Evolutionary conservation across 2,113 vertebrate genomes (phyloP), one percentile per base, ranked within the genome.

Genomic region (Prionailurus viverrinus): DNA sequence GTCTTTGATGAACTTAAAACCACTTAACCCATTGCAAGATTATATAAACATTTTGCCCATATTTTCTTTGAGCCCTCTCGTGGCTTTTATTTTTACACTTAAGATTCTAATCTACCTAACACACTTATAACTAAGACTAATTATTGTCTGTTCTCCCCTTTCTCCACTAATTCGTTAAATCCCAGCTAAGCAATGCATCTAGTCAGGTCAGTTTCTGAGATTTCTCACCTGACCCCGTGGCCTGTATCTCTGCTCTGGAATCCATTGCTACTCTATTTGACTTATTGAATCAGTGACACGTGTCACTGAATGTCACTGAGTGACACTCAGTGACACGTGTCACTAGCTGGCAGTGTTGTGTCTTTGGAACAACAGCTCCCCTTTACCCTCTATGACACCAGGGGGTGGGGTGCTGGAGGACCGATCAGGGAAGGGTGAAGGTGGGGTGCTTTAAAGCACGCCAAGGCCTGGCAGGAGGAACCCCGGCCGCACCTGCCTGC

Each of bases 41-140:
- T 80, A 36, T 80, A 31, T 63, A 69, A 68, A 58, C 48, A 36
- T 89, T 85, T 84, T 85, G 73, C 29, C 25, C 73, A 3, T 41
- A 65, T 81, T 55, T 90, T 86, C 55, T 95, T 78, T 85, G 90
- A 66, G 51, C 4, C 29, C 61, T 80, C 78, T 81, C 4, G 33
- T 69, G 15, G n/a, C 87, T 89, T 85, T 48, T 81, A n/a, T 71
- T 76, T 81, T 92, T 80, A 84, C 27, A 41, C 39, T 66, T 91
- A 73, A 78, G 31, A 29, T 39, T 61, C 58, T 84, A 74, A 45
- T 65, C 23, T 3, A 80, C 3, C 36, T 74, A 66, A 94, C 11
- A 45, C 53, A 61, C 5, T 7, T 92, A 45, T 95, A 87, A 23
- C 74, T n/a, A 85, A 65, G 14, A 85, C 21, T 39, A 19, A 13